Conservation (phyloP, 35 echinoderm and acorn worm species). For the Lytechinus variegatus region DNA sequence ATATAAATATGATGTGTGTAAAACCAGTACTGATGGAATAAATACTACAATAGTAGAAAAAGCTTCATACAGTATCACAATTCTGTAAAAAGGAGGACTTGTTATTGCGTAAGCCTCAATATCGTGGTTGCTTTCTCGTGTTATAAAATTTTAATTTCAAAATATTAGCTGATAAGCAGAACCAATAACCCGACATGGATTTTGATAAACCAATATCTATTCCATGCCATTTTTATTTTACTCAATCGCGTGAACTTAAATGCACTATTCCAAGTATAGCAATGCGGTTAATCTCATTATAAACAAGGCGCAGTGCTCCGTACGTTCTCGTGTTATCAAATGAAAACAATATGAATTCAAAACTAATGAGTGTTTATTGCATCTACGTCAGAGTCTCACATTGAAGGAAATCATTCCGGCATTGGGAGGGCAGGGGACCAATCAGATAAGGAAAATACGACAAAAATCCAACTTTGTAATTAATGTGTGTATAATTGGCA, state of each 20-base stretch:
- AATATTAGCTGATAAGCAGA: too few species aligned
- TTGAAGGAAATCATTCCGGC: not conserved
- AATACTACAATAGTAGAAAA: too few species aligned
- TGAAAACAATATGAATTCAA: not conserved
- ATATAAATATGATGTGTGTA: too few species aligned
- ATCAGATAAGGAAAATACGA: not conserved
- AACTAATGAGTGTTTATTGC: slow-evolving; percentile 4
- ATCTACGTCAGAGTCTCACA: not conserved
- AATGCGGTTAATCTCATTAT: not conserved
- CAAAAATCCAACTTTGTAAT: too few species aligned
- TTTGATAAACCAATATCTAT: not conserved
- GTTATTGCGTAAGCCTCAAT: too few species aligned
- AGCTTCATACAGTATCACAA: too few species aligned
- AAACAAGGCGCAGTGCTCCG: not conserved
- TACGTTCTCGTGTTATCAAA: not conserved
- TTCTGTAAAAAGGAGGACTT: too few species aligned
- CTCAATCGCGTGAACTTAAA: not conserved
- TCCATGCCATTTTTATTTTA: too few species aligned
- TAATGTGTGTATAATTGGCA: not conserved
- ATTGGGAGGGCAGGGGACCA: not conserved
- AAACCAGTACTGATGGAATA: too few species aligned
- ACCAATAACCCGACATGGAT: not conserved
- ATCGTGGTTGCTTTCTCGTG: too few species aligned
- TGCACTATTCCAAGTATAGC: not conserved
- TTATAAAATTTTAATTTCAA: too few species aligned